These are phyloP conservation scores for Antigone vipio DNA, from an alignment of 2,113 vertebrate genomes.

Conservation along the genomic window DNA sequence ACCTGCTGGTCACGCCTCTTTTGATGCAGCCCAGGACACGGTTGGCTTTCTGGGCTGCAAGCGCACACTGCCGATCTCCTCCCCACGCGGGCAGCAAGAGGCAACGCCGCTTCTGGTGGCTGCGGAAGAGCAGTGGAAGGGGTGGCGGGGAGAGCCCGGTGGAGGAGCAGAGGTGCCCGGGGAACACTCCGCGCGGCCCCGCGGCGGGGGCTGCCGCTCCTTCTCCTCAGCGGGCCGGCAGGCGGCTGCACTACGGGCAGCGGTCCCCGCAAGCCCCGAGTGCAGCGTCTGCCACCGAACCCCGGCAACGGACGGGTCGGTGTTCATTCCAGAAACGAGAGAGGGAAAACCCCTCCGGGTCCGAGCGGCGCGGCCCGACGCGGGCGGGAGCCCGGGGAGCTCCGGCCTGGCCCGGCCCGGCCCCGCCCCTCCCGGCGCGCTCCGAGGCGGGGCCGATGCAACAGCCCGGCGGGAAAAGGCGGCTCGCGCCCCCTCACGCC, in stretches of 20 bases:
- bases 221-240: neutral
- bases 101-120: neutral
- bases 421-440: too few species aligned
- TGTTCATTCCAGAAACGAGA: neutral
- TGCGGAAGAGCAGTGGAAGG: too few species aligned
- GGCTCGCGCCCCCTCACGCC: neutral
- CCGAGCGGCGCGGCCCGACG: too few species aligned
- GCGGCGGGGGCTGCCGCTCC: neutral
- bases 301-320: neutral
- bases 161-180: neutral
- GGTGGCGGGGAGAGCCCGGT: too few species aligned
- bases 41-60: too few species aligned
- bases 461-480: neutral
- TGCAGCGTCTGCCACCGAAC: neutral
- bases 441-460: neutral
- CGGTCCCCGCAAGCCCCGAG: neutral
- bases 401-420: too few species aligned
- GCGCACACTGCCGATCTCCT: too few species aligned
- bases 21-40: too few species aligned
- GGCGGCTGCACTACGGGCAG: neutral
- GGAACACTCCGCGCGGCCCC: neutral
- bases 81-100: neutral
- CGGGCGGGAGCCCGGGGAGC: too few species aligned
- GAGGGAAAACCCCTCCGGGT: too few species aligned
- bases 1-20: too few species aligned